phyloP scores from a whole-genome alignment of 1,140 invertebrate genomes.

The Triops longicaudatus region DNA sequence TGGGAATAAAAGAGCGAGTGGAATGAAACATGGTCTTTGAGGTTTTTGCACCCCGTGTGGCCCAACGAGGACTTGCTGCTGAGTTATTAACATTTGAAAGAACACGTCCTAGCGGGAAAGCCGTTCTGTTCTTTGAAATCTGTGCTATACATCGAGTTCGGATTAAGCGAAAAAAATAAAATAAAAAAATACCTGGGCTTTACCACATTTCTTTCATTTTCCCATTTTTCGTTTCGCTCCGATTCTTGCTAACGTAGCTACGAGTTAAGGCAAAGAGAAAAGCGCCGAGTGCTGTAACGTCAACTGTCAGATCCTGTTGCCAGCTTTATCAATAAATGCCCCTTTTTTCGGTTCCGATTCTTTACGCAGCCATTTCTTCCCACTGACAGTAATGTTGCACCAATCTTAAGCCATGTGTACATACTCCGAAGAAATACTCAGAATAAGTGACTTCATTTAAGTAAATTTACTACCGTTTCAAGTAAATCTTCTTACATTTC shows the following conservation, averaged over 20 bases:
- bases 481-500: too few species aligned
- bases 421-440: too few species aligned
- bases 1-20: neutral
- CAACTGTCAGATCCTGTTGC: neutral
- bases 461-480: too few species aligned
- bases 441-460: too few species aligned
- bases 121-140: neutral
- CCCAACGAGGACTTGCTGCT: neutral
- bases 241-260: neutral
- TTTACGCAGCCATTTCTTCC: neutral
- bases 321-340: neutral
- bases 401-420: too few species aligned
- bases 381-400: neutral
- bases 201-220: neutral
- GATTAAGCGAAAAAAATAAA: neutral
- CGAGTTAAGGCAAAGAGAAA: neutral
- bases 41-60: neutral
- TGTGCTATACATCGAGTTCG: neutral
- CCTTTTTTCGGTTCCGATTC: neutral
- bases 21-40: neutral
- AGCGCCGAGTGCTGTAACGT: neutral
- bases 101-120: neutral
- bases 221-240: neutral
- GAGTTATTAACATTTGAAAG: slow-evolving; percentile 4
- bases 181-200: neutral